Base-by-base conservation (phyloP, 1,140 invertebrate genomes). In the Drosophila tropicalis region DNA sequence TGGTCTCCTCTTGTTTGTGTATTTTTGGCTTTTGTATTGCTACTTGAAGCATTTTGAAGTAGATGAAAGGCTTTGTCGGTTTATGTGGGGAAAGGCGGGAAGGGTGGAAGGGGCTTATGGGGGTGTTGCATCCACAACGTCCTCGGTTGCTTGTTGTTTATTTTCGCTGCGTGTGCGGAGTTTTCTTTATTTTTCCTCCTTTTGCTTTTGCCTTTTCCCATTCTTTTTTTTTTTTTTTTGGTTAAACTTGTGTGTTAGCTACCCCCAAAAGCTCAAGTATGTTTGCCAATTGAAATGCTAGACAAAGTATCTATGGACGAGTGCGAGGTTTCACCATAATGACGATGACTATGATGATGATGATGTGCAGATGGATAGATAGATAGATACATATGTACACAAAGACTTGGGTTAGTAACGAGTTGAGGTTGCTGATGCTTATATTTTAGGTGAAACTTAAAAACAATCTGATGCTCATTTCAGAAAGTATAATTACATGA, bases 201-300 rank as follows among this genome's bases (percentile, higher is more conserved):
- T 58, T 61, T 44, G 40, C 34, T 63, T 70, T 71, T 67, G 40
- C 40, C 40, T 41, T 44, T 47, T 6, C 15, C 15, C 4, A 25
- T 47, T 51, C 44, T 1, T 44, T 19, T 47, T 22, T 51, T 51
- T 22, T 51, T 51, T 51, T 22, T 51, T 19, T 51, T 51, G 17
- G 44, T 51, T 58, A 67, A 80, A 25, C 73, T 57, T 60, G 65
- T 77, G 72, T 83, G 72, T 80, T 58, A 76, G 80, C 77, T 83
- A 67, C 22, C 62, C 67, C 44, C 17, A 51, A 71, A 22, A 41
- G 69, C 74, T 83, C 74, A 79, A 81, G 78, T 76, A 76, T 90
- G 80, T 90, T 90, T 90, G 81, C 72, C 87, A 87, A 90, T 90
- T 90, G 87, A 90, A 90, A 86, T 86, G 86, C 83, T 90, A 90